A percentile compares a stretch with the other conserved stretches of the same genome.
Evolutionary conservation across 2,113 vertebrate species (phyloP).

Genomic region (Chaetops frenatus): DNA sequence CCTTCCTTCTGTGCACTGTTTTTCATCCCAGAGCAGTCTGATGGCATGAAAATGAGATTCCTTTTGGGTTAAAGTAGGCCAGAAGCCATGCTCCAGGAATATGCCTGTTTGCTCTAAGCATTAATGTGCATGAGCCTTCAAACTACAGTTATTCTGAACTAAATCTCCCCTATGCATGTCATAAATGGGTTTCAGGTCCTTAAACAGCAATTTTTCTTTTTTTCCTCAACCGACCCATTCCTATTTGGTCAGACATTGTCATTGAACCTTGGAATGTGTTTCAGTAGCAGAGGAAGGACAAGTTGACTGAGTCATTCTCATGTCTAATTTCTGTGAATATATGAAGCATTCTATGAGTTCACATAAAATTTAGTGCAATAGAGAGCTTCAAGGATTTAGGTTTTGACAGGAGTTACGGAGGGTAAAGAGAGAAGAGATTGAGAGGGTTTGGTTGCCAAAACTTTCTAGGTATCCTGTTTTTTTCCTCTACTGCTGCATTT

Average conservation of each 20-base stretch:
- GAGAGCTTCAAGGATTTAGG: not conserved
- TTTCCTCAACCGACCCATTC: not conserved
- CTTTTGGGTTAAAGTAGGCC: not conserved
- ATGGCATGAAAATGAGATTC: not conserved
- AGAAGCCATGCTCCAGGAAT: not conserved
- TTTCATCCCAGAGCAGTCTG: not conserved
- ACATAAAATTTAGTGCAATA: not conserved
- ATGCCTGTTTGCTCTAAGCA: not conserved
- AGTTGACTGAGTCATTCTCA: not conserved
- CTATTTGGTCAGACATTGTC: not conserved
- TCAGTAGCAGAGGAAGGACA: not conserved
- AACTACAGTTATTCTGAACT: not conserved
- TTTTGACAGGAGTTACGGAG: conserved; percentile 24
- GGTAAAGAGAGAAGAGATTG: not conserved
- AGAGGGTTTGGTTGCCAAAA: not conserved
- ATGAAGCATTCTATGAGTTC: not conserved
- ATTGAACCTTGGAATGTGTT: not conserved
- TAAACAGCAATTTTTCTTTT: not conserved
- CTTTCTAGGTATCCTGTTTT: not conserved
- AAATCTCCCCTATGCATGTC: not conserved
- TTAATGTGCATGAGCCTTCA: not conserved
- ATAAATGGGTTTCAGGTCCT: not conserved
- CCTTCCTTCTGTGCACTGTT: not conserved
- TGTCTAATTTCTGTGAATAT: not conserved
- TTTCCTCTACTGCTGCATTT: not conserved